These are phyloP conservation scores for Bombus waltoni DNA, from an alignment of 1,140 invertebrate species.

Conservation along the genomic window DNA sequence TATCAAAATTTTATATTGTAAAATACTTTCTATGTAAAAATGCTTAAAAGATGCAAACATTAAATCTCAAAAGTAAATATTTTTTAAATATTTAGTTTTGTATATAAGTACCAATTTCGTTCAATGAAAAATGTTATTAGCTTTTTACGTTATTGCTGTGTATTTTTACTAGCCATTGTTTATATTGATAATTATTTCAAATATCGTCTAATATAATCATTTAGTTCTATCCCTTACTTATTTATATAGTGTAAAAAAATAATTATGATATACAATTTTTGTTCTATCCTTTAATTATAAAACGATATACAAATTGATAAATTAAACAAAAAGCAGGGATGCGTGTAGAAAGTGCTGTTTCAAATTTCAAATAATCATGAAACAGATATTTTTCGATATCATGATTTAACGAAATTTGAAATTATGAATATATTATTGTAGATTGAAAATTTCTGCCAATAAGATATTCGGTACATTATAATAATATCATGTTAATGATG, in stretches of 20 bases:
- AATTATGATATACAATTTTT: not conserved
- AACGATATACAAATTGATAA: conserved; percentile 36
- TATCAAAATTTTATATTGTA: not conserved
- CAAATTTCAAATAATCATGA: conserved; percentile 31
- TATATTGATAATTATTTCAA: conserved; percentile 25
- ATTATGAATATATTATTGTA: conserved; percentile 35
- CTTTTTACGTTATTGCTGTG: conserved; percentile 46
- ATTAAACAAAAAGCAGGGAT: conserved; percentile 19
- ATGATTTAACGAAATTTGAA: conserved; percentile 37
- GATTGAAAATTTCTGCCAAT: conserved; percentile 14
- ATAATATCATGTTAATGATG: not conserved
- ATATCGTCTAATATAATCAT: conserved; percentile 2
- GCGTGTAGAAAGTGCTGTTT: conserved; percentile 18
- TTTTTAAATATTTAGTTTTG: conserved; percentile 5
- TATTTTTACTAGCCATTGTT: conserved; percentile 36
- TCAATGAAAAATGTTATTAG: conserved; percentile 15
- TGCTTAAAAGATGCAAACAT: not conserved
- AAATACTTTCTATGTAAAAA: not conserved
- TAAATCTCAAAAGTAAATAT: not conserved
- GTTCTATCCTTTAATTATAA: conserved; percentile 19
- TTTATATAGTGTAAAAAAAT: conserved; percentile 13
- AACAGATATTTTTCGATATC: not conserved
- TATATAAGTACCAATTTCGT: conserved; percentile 22
- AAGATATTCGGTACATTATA: conserved; percentile 24
- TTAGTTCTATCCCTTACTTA: conserved; percentile 43